Percentiles rank a stretch among this genome's conserved stretches.
phyloP scores from a whole-genome alignment of 2,888 invertebrate species.

The Aporophyla lueneburgensis region DNA sequence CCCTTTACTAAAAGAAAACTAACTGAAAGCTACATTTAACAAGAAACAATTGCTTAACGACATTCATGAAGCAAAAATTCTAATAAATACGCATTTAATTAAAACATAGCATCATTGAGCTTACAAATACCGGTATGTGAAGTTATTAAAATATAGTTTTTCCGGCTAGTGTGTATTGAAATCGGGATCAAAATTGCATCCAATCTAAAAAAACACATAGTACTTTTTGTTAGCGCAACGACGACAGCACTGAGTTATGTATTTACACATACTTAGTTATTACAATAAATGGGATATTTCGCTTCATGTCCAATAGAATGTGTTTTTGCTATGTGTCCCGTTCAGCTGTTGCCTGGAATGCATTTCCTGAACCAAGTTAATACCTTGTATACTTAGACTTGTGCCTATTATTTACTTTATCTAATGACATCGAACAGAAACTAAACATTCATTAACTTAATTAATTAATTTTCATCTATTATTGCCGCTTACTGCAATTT shows the following conservation, averaged over 20 bases:
- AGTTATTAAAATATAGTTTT: too few species aligned
- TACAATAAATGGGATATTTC: conserved; percentile 43
- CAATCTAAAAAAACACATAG: too few species aligned
- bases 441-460: neutral
- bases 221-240: too few species aligned
- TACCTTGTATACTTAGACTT: neutral
- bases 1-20: neutral
- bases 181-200: too few species aligned
- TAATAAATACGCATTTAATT: conserved; percentile 34
- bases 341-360: conserved; percentile 42
- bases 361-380: conserved; percentile 44
- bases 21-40: neutral
- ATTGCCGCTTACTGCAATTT: neutral
- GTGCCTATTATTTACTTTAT: conserved; percentile 13
- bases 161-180: too few species aligned
- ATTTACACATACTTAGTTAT: conserved; percentile 32
- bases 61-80: conserved; percentile 20
- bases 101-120: conserved; percentile 12
- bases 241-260: neutral
- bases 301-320: conserved; percentile 33
- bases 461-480: neutral
- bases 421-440: conserved; percentile 7
- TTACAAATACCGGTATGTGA: too few species aligned
- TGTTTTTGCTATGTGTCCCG: conserved; percentile 40
- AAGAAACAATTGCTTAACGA: neutral